Base-by-base conservation (phyloP, 1,140 invertebrate species). In the Trichonephila clavata region DNA sequence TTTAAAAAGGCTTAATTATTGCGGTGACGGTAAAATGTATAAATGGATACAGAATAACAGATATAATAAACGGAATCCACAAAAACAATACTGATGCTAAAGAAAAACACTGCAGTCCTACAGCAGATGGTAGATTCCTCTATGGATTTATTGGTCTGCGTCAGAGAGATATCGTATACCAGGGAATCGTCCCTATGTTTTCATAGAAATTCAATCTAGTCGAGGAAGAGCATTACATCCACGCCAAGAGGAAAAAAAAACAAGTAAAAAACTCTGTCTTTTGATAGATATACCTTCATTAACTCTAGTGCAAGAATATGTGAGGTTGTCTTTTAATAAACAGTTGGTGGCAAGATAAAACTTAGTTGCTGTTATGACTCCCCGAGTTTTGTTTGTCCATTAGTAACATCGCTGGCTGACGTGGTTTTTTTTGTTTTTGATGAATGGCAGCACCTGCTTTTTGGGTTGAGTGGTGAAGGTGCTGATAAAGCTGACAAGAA, bases 201-300 rank as follows among this genome's bases (percentile, higher is more conserved):
- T 77, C 32, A 16, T 27, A 77, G 68, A 77, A 77, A 77, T 77
- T 77, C 68, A 77, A 77, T 77, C 68, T 18, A 77, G 27, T 39
- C 68, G 5, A 10, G 68, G 27, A 27, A 32, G 68, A 32, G 27
- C 32, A 77, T 77, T 77, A 27, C 16, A 24, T 32, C 27, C 32
- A 0, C 3, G 0, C 24, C 16, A 32, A 32, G 14, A 32, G 27
- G 32, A 18, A 77, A 77, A 16, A 8, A 71, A 14, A 27, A 14
- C 3, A 27, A 77, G 32, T 0, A 21, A 27, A 32, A 77, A 27
- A 77, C 18, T 4, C 68, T 77, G 18, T 77, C 68, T 32, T 27
- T 4, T 5, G 68, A 14, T 6, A 32, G 68, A 77, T 77, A 77
- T 77, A 27, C 27, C 68, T 77, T 77, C 68, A 77, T 77, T 77